Conservation (phyloP, 2,888 invertebrate species). For the Ophion ellenae region DNA sequence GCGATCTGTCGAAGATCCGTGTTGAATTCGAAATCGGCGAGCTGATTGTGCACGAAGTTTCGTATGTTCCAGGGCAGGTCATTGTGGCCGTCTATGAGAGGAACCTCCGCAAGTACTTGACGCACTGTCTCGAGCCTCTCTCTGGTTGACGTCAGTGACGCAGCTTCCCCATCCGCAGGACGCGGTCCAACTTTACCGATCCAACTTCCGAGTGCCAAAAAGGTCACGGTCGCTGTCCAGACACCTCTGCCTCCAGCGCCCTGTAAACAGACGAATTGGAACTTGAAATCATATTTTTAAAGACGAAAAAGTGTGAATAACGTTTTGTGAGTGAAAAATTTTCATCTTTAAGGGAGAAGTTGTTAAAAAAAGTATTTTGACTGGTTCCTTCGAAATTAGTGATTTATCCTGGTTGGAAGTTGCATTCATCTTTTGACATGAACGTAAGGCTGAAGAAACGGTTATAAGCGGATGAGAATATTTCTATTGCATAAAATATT, state of each 20-base stretch:
- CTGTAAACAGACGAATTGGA: slow-evolving; percentile 68
- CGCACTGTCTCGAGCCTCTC: slow-evolving; percentile 87
- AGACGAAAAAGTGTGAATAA: background rate
- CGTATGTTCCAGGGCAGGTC: slow-evolving; percentile 95
- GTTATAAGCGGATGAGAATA: no score
- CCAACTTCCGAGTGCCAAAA: slow-evolving; percentile 79
- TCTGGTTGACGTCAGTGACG: slow-evolving; percentile 85
- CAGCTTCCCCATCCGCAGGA: slow-evolving; percentile 79
- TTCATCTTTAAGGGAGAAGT: background rate
- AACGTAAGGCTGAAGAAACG: no score
- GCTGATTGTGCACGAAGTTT: slow-evolving; percentile 93
- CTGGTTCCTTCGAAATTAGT: background rate
- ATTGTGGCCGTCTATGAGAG: slow-evolving; percentile 89
- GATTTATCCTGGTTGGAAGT: background rate
- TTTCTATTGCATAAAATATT: no score
- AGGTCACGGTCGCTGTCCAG: slow-evolving; percentile 77
- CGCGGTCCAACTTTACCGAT: slow-evolving; percentile 77
- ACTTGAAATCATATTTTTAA: background rate
- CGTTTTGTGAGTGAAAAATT: background rate
- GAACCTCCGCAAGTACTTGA: slow-evolving; percentile 88
- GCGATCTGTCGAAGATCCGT: slow-evolving; percentile 88
- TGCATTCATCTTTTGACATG: background rate
- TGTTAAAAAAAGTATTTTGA: background rate
- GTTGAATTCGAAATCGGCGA: slow-evolving; percentile 87
- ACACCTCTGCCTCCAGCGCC: slow-evolving; percentile 76